Evolutionary conservation across 2,113 vertebrate species (phyloP).

Genomic region (Aramus guarauna): DNA sequence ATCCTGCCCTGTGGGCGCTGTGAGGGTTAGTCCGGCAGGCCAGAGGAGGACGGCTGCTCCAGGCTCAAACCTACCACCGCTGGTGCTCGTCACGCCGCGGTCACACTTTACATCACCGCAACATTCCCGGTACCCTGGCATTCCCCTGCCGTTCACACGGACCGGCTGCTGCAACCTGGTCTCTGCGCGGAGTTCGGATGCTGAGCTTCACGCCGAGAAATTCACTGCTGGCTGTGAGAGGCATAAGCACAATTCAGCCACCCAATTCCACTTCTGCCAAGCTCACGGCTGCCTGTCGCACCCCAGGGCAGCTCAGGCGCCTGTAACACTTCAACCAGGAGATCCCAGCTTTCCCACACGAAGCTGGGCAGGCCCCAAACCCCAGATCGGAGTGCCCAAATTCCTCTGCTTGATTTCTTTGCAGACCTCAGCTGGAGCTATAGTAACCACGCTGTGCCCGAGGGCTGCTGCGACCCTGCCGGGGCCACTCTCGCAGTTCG

Average conservation of each 20-base stretch:
- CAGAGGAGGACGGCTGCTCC: not conserved
- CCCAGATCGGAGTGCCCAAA: not conserved
- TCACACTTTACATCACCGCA: not conserved
- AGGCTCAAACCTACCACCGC: not conserved
- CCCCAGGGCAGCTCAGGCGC: not conserved
- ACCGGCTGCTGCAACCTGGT: fast-evolving
- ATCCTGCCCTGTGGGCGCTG: not conserved
- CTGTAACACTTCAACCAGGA: not conserved
- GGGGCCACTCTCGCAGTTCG: not conserved
- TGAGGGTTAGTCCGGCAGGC: not conserved
- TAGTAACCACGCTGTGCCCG: not conserved
- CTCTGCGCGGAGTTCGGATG: not conserved
- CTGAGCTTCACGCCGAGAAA: not conserved
- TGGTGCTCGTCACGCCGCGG: fast-evolving
- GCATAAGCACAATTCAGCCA: not conserved
- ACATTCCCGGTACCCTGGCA: not conserved
- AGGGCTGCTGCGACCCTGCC: not conserved
- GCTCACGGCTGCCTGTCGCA: not conserved
- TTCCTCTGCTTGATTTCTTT: not conserved
- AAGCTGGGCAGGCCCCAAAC: not conserved
- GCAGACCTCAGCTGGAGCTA: not conserved
- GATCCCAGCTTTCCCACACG: not conserved
- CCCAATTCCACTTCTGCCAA: not conserved
- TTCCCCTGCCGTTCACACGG: fast-evolving
- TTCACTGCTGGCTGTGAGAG: not conserved